Percentiles rank a stretch among this genome's conserved stretches.
Evolutionary conservation across 2,888 invertebrate genomes (phyloP).

Genomic region (Pogonocherus hispidulus): DNA sequence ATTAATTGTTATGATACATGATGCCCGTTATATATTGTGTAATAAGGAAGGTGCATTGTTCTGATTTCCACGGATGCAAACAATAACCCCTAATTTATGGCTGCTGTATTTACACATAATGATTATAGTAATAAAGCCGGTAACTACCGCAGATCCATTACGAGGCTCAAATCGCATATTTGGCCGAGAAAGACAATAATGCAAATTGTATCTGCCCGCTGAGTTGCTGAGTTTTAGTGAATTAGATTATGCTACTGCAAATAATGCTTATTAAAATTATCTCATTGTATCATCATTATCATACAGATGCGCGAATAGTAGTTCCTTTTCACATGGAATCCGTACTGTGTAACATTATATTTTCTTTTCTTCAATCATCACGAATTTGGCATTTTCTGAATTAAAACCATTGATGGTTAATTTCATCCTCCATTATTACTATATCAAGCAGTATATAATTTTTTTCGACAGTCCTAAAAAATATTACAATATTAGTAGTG

Average conservation of each 20-base stretch:
- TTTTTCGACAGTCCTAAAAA: too few relatives aligned
- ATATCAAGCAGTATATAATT: too few relatives aligned
- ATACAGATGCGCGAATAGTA: too few relatives aligned
- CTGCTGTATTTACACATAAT: conserved; percentile 16
- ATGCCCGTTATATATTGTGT: conserved; percentile 5
- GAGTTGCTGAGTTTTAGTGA: background rate
- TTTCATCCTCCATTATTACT: too few relatives aligned
- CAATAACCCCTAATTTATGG: conserved; percentile 15
- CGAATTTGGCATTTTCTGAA: too few relatives aligned
- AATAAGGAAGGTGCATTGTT: conserved; percentile 19
- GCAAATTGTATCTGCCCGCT: background rate
- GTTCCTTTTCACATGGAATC: too few relatives aligned
- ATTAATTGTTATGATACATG: conserved; percentile 12
- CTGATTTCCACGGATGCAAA: conserved; percentile 15
- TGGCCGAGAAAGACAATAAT: background rate
- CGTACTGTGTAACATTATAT: too few relatives aligned
- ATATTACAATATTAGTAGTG: too few relatives aligned
- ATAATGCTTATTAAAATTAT: background rate
- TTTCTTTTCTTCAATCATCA: too few relatives aligned
- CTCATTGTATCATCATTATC: too few relatives aligned
- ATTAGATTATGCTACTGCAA: background rate
- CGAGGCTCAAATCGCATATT: background rate
- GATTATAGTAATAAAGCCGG: conserved; percentile 19
- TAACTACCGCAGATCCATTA: background rate
- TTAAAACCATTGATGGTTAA: too few relatives aligned